Evolutionary conservation across 2,797 vertebrate species (phyloP).

Genomic region (Microctenopoma stevenorrisi): DNA sequence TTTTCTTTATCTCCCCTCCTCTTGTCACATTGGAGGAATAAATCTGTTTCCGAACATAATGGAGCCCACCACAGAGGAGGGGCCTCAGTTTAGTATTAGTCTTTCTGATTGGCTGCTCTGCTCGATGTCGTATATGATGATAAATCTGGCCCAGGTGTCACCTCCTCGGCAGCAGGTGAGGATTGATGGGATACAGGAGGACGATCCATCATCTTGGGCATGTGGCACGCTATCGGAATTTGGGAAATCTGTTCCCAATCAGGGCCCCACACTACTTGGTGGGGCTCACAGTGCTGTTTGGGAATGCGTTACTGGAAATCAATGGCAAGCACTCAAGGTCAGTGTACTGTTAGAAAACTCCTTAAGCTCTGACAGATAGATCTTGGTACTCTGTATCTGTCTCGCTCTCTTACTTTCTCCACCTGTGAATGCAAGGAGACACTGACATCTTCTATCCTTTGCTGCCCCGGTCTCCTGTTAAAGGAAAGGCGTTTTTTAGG

Average conservation of each 20-base stretch:
- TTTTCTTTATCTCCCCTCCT: constrained; percentile 52
- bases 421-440: constrained; percentile 88
- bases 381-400: constrained; percentile 67
- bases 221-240: constrained; percentile 98
- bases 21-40: constrained; percentile 79
- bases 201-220: constrained; percentile 97
- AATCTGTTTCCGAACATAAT: constrained; percentile 84
- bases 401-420: constrained; percentile 74
- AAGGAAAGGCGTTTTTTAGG: constrained; percentile 81
- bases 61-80: constrained; percentile 70
- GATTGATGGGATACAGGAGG: constrained; percentile 94
- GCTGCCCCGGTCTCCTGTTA: constrained; percentile 77
- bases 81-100: constrained; percentile 73
- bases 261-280: constrained; percentile 90
- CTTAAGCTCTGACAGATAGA: constrained; percentile 97
- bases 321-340: constrained; percentile 98
- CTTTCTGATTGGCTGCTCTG: constrained; percentile 75
- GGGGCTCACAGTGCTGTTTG: constrained; percentile 92
- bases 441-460: constrained; percentile 87
- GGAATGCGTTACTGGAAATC: constrained; percentile 96
- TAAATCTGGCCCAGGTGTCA: constrained; percentile 98
- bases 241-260: constrained; percentile 99
- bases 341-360: constrained; percentile 99
- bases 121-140: constrained; percentile 88
- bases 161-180: constrained; percentile 89